Base-by-base conservation (phyloP, 2,113 vertebrate genomes). In the Rhea americana region DNA sequence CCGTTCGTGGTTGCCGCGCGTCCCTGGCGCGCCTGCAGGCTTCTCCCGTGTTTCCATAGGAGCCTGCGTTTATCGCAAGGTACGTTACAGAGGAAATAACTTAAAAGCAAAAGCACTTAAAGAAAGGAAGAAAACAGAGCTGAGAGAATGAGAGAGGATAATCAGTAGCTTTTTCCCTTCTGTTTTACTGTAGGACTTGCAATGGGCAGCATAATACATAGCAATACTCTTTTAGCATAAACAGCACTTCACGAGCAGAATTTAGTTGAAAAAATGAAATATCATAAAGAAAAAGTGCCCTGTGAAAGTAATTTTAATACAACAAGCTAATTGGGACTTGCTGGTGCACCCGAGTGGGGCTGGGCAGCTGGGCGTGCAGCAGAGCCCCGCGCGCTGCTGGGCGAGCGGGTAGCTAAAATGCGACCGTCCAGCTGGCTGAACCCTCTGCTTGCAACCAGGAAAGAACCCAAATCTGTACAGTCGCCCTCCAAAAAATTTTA, bases 1-100 rank as follows among this genome's bases (percentile, higher is more conserved):
- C 72, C 1, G 0, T 10, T 9, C 1, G 6, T 5, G 32, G 58
- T 79, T 68, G 1, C 1, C 18, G 80, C 5, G 0, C 6, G 10
- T 6, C 1, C 2, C 66, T 82, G 79, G 41, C 66, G 58, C 8
- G 80, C 80, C 88, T 43, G 59, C 4, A 5, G 80, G 83, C 61
- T 9, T n/a, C 25, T 12, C 32, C 39, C 9, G 53, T 48, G 6
- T 59, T 91, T 93, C 76, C 51, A 63, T 56, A 11, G 73, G 85
- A 83, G 72, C 9, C 11, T 50, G 4, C 55, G 73, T 17, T 76
- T 39, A 13, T 45, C 77, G 90, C 26, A 4, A 93, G 90, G 65
- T 32, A 85, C 43, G 1, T 0, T 39, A 80, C 1, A 0, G 63
- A 74, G 86, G 81, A 87, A 79, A 59, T 22, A 74, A 87, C 56